Conservation (phyloP, 2,888 invertebrate genomes). For the Schizaphis graminum region DNA sequence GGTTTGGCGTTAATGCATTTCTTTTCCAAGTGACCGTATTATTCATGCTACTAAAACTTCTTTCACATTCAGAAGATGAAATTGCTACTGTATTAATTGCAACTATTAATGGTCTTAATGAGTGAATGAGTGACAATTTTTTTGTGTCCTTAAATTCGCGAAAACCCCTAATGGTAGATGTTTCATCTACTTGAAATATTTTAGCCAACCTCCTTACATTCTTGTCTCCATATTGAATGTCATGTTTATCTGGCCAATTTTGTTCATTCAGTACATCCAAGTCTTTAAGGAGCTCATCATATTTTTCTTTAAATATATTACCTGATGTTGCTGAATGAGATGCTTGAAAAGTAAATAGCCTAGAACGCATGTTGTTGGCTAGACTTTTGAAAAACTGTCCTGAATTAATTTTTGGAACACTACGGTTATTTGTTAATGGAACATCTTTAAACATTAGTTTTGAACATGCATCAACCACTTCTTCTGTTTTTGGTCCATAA, state of each 20-base stretch:
- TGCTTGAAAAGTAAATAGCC: conserved; percentile 30
- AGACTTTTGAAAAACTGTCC: conserved; percentile 32
- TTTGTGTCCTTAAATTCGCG: background rate
- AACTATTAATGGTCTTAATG: conserved; percentile 23
- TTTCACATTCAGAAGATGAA: conserved; percentile 29
- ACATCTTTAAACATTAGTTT: conserved; percentile 34
- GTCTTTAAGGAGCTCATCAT: conserved; percentile 34
- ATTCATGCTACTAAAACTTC: conserved; percentile 23
- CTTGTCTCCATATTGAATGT: conserved; percentile 25
- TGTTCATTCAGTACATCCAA: background rate
- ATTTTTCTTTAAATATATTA: conserved; percentile 28
- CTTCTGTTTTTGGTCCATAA: conserved; percentile 47
- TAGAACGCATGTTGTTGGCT: conserved; percentile 31
- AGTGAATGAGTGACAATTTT: background rate
- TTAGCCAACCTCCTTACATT: background rate
- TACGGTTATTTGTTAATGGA: conserved; percentile 26
- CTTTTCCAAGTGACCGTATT: background rate
- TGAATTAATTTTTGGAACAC: conserved; percentile 32
- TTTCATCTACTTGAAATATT: conserved; percentile 19
- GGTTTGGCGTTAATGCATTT: background rate
- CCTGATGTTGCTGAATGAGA: background rate
- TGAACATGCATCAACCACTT: conserved; percentile 33
- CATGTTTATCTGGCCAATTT: conserved; percentile 4
- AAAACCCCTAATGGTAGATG: background rate
- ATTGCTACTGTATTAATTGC: background rate